Evolutionary conservation across 23 tunicate species (phyloP).

Genomic region (Halocynthia roretzi): DNA sequence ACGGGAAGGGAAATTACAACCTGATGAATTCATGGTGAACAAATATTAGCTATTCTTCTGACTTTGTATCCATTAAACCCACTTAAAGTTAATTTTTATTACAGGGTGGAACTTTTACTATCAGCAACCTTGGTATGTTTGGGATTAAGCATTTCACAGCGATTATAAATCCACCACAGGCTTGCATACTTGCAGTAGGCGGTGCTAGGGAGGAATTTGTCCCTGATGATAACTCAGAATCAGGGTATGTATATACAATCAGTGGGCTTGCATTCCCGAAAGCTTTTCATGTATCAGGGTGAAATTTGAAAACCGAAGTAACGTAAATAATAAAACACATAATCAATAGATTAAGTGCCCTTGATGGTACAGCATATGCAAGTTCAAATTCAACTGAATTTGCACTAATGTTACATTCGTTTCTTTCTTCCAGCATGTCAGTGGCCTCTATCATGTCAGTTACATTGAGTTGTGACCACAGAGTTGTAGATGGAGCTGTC

Average conservation of each 20-base stretch:
- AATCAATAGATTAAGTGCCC: no score
- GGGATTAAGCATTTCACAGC: constrained; percentile 99
- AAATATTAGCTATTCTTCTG: no score
- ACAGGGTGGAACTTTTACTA: constrained; percentile 95
- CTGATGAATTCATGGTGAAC: constrained; percentile 77
- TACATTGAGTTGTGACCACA: constrained; percentile 89
- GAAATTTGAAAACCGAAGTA: no score
- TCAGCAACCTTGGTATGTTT: constrained; percentile 98
- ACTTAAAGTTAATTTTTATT: not conserved
- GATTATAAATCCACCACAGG: constrained; percentile 95
- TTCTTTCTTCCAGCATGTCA: constrained; percentile 30
- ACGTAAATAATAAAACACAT: not conserved
- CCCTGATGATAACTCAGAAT: constrained; percentile 35
- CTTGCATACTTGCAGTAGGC: constrained; percentile 98
- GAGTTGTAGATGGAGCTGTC: constrained; percentile 99
- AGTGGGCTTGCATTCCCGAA: not conserved
- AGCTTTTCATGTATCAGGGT: no score
- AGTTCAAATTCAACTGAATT: no score
- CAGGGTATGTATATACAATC: constrained; percentile 23
- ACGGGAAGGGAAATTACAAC: constrained; percentile 90
- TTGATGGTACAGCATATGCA: no score
- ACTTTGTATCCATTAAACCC: no score
- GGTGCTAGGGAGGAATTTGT: constrained; percentile 66
- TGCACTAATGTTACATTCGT: not conserved
- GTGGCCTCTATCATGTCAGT: constrained; percentile 83